Base-by-base conservation (phyloP, 1,140 invertebrate genomes). In the Brachionus manjavacas region DNA sequence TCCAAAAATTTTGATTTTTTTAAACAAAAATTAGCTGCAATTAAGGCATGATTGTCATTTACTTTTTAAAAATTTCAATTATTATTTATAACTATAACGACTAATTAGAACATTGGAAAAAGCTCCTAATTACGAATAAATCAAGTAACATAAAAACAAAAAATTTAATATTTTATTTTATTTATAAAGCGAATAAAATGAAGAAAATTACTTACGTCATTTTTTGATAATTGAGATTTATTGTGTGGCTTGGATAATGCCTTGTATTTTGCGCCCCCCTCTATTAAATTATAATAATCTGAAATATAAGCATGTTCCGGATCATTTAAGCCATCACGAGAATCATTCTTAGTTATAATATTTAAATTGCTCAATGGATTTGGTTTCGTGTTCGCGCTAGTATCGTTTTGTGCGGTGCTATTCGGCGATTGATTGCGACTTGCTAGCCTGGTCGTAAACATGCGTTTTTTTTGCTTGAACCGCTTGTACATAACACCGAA, bases 401-500 rank as follows among this genome's bases (percentile, higher is more conserved):
- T 3, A 12, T 68, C 31, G 1, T 72, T 41, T 8, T 41, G 25
- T 49, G n/a, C 23, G 14, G 16, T 28, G 7, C 8, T 14, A 46
- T 23, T 49, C 4, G 41, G 9, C 25, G 23, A 16, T 25, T 76
- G 41, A 49, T 31, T 12, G 4, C 16, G 8, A 72, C 16, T 41
- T 0, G 39, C 68, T 16, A 72, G 8, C 31, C 68, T 72, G 3
- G 39, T 52, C 11, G 41, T 49, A 46, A 76, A 76, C 9, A 20
- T 76, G n/a, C 41, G 41, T 49, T 76, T 49, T 49, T 76, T 72
- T 28, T 76, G 39, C 4, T 49, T 46, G 46, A 46, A 49, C 3
- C 72, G 72, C 23, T 76, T 76, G 43, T 76, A 76, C 46, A 76
- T 49, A 9, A 76, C n/a, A 76, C 72, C 72, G 41, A 76, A 76